Percentiles rank a stretch among this genome's conserved stretches.
phyloP scores from a whole-genome alignment of 2,797 vertebrate species.

The Rhabdophis nuchalis region DNA sequence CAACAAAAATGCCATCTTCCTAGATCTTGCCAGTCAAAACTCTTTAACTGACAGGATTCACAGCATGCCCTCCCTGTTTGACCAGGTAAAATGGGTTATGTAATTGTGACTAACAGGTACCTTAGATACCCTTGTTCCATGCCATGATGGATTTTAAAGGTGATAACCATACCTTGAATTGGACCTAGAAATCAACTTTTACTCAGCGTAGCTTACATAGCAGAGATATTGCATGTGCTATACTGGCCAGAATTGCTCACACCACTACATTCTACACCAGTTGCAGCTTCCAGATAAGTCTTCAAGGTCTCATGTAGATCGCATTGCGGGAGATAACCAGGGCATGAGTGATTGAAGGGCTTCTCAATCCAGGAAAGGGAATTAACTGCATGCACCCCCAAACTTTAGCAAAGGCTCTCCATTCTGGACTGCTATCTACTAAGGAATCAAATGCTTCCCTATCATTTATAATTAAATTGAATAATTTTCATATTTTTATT shows the following conservation, averaged over 20 bases:
- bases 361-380: neutral
- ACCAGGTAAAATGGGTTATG: neutral
- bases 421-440: constrained; percentile 10
- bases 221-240: neutral
- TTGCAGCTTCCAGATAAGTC: neutral
- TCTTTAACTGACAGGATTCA: neutral
- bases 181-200: neutral
- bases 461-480: constrained; percentile 34
- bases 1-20: neutral
- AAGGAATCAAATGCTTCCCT: constrained; percentile 28
- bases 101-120: neutral
- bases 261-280: neutral
- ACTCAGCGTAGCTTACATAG: neutral
- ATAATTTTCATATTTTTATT: constrained; percentile 47
- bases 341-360: neutral
- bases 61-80: neutral
- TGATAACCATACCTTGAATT: neutral
- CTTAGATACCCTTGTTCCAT: neutral
- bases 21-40: neutral
- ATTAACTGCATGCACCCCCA: neutral
- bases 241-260: neutral
- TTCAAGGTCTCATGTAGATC: neutral
- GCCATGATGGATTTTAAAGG: neutral
- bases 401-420: neutral
- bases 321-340: neutral